Percentiles rank a stretch among this genome's conserved stretches.
Conservation (phyloP, 2,797 vertebrate species). For the Anabas testudineus region DNA sequence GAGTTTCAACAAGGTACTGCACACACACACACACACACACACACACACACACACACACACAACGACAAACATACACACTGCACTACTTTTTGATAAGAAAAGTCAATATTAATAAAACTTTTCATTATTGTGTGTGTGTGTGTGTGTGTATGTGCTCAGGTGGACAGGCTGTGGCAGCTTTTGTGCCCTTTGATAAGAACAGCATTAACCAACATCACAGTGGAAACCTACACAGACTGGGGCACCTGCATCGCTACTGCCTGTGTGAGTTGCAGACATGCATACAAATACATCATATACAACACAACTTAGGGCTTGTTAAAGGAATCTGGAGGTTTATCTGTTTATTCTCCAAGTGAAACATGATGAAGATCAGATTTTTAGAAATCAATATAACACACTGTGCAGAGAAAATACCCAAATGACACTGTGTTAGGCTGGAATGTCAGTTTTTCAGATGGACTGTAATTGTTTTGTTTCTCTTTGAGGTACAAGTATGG, state of each 20-base stretch:
- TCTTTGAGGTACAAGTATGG: background rate
- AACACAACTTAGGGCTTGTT: background rate
- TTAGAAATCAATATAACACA: too few species aligned
- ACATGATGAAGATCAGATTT: too few species aligned
- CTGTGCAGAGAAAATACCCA: background rate
- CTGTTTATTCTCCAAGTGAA: background rate
- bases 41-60: conserved; percentile 23
- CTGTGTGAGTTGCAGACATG: conserved; percentile 82
- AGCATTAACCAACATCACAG: conserved; percentile 93
- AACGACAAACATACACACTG: conserved; percentile 26
- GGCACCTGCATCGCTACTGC: conserved; percentile 90
- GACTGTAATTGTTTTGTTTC: background rate
- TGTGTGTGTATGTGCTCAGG: conserved; percentile 75
- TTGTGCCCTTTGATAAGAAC: conserved; percentile 93
- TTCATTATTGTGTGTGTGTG: conserved; percentile 57
- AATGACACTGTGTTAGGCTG: too few species aligned
- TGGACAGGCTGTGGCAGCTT: conserved; percentile 92
- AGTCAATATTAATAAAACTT: conserved; percentile 75
- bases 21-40: conserved; percentile 36
- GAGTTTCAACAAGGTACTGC: conserved; percentile 81
- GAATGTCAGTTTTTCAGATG: background rate
- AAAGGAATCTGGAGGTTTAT: background rate
- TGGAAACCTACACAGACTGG: conserved; percentile 97
- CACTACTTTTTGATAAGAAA: conserved; percentile 64
- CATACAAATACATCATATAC: conserved; percentile 19